These are phyloP conservation scores for Spea multiplicata DNA, from an alignment of 2,113 vertebrate genomes.

Conservation along the genomic window DNA sequence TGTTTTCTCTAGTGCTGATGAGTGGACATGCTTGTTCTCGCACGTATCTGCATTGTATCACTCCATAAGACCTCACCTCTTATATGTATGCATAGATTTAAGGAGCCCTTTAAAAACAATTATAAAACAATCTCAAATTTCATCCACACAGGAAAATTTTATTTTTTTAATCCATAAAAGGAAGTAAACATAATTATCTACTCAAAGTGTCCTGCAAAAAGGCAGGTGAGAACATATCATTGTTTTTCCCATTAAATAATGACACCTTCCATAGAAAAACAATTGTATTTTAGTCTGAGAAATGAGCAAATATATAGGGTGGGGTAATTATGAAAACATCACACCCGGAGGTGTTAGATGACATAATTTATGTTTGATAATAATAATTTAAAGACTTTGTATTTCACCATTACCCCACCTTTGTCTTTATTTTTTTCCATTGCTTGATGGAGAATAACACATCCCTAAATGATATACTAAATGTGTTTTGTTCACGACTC, in stretches of 20 bases:
- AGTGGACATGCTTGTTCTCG: no score
- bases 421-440: constrained; percentile 18
- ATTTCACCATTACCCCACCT: constrained; percentile 29
- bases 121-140: no score
- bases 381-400: background rate
- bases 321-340: constrained; percentile 16
- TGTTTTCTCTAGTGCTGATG: no score
- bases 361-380: background rate
- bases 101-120: no score
- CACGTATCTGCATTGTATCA: no score
- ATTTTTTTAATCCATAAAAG: background rate
- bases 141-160: background rate
- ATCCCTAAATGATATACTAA: background rate
- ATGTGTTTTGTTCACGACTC: background rate
- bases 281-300: constrained; percentile 14
- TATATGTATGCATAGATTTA: no score
- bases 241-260: constrained; percentile 25
- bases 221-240: constrained; percentile 9
- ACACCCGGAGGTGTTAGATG: constrained; percentile 17
- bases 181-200: background rate
- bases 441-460: background rate
- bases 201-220: background rate
- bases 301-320: constrained; percentile 19
- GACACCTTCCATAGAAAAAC: constrained; percentile 6
- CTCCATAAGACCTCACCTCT: no score